Evolutionary conservation across 2,888 invertebrate genomes (phyloP).

Genomic region (Conomelus anceps): DNA sequence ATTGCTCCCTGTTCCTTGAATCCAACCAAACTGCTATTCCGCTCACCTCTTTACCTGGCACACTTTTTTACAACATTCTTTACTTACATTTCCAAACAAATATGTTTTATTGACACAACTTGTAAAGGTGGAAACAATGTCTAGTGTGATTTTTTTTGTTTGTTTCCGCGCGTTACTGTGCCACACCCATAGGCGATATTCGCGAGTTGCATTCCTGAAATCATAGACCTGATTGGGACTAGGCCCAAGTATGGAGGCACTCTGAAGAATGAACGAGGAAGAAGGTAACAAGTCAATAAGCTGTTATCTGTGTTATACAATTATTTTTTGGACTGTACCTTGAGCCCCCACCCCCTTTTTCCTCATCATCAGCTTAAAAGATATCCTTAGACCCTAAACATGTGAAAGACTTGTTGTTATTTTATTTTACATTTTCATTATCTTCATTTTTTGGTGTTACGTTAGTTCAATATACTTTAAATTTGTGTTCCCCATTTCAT

Average conservation of each 20-base stretch:
- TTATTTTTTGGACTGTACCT: constrained; percentile 11
- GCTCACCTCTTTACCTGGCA: constrained; percentile 7
- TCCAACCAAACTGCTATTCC: constrained; percentile 8
- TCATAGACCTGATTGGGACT: constrained; percentile 99
- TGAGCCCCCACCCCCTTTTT: constrained; percentile 10
- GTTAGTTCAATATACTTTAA: background rate
- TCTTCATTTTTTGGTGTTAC: background rate
- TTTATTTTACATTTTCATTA: background rate
- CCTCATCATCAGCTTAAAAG: background rate
- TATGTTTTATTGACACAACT: background rate
- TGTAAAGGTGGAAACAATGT: constrained; percentile 10
- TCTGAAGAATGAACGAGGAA: constrained; percentile 99
- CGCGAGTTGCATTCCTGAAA: constrained; percentile 99
- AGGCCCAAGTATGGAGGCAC: constrained; percentile 99
- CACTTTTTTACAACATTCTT: background rate
- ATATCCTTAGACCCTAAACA: background rate
- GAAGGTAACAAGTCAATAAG: constrained; percentile 63
- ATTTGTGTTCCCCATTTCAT: background rate
- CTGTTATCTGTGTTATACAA: constrained; percentile 14
- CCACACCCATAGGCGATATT: constrained; percentile 82
- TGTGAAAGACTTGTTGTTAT: background rate
- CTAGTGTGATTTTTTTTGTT: constrained; percentile 13
- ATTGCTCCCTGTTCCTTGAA: background rate
- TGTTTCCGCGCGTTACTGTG: constrained; percentile 7
- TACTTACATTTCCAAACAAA: background rate